Evolutionary conservation across 2,888 invertebrate species (phyloP), one percentile per base, ranked within the genome.

Genomic region (Nyleta sp.): DNA sequence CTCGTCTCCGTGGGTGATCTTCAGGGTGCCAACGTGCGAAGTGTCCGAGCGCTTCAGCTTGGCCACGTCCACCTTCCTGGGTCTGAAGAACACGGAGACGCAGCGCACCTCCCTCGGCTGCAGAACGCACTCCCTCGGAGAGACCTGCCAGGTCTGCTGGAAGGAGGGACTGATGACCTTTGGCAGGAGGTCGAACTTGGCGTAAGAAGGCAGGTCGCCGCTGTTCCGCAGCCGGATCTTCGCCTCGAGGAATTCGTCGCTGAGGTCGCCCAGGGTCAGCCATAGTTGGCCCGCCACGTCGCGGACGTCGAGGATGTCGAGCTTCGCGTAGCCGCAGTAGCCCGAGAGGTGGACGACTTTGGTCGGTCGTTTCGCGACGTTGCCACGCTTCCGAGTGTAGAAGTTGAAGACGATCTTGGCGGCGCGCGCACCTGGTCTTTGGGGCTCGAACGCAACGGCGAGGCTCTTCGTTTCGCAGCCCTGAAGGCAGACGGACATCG

Each of bases 291-390:
- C 28, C 24, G 8, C 6, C 42, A 17, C 2, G 15, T 50, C 28
- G 2, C 15, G n/a, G 2, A 50, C 1, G 13, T 28, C 50, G 2
- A 28, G 22, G 28, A 50, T 8, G 10, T 28, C 15, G 2, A 50
- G 15, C 15, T 50, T 50, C 6, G 50, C 50, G 5, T 50, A n/a
- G 10, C 50, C 50, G 15, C 50, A n/a, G 10, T 50, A 50, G n/a
- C 50, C 50, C 8, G 13, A 28, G 0, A 50, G 28, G 1, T 28
- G 13, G 8, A 50, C 22, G 1, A 50, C 13, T 28, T 50, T 50
- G 1, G 28, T 11, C 6, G 50, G 28, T 28, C n/a, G n/a, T n/a
- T n/a, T n/a, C n/a, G n/a, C n/a, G n/a, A n/a, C n/a, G 10, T 20
- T 44, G 17, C 8, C 18, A 15, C n/a, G 18, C n/a, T 44, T 44